Conservation (phyloP, 2,888 invertebrate species). For the Phasia obesa region DNA sequence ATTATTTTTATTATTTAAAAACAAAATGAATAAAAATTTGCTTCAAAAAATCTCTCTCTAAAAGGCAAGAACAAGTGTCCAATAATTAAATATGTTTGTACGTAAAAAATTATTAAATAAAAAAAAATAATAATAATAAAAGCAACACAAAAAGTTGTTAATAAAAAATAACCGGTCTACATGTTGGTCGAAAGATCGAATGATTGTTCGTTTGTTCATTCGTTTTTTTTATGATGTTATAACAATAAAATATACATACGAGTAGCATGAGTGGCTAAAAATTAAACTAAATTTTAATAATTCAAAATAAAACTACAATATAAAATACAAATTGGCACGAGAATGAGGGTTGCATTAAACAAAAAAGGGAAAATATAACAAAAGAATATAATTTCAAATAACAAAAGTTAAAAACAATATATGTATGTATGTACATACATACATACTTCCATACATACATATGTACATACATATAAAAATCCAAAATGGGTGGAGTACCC, state of each 20-base stretch:
- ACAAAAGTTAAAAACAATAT: conserved; percentile 34
- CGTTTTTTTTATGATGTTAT: too few species aligned
- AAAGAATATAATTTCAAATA: not conserved
- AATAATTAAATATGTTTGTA: conserved; percentile 34
- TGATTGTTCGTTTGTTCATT: conserved; percentile 29
- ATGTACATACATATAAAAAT: conserved; percentile 4
- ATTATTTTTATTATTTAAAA: not conserved
- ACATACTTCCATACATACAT: too few species aligned
- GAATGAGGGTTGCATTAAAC: too few species aligned
- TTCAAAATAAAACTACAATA: too few species aligned
- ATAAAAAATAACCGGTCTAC: conserved; percentile 53
- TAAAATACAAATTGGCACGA: too few species aligned
- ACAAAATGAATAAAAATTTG: not conserved
- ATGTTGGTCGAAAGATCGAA: conserved; percentile 33
- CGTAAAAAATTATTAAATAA: not conserved
- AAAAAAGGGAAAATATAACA: too few species aligned
- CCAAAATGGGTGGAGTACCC: conserved; percentile 19
- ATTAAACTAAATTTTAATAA: conserved; percentile 32
- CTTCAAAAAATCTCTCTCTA: conserved; percentile 38
- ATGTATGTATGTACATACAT: too few species aligned
- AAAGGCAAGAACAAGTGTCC: conserved; percentile 68
- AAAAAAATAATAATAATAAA: conserved; percentile 17
- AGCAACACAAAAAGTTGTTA: conserved; percentile 37
- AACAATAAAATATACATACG: conserved; percentile 24
- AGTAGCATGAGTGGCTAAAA: conserved; percentile 21